Base-by-base conservation (phyloP, 1,140 invertebrate species). In the Coenobita brevimanus region DNA sequence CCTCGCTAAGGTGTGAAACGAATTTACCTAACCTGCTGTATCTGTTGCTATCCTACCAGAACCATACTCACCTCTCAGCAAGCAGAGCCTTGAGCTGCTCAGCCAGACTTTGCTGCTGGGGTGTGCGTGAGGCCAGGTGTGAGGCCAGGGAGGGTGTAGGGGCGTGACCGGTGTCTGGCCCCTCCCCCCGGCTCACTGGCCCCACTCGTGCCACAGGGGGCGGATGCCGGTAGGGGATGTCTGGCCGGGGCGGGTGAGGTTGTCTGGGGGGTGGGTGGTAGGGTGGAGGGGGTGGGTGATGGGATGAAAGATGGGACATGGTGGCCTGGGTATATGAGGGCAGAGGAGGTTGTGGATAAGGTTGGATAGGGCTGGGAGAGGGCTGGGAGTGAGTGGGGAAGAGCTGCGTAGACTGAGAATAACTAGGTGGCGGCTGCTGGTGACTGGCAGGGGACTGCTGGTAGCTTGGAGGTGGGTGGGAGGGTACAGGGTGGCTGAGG, bases 31-130 rank as follows among this genome's bases (percentile, higher is more conserved):
- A n/a, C n/a, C n/a, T n/a, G n/a, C n/a, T n/a, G n/a, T n/a, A n/a
- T n/a, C n/a, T n/a, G n/a, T n/a, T n/a, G n/a, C n/a, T n/a, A n/a
- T n/a, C 50, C 38, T 80, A 46, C 46, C 36, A 4, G 2, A 13
- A 21, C 27, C 17, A 33, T 75, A 41, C 85, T 87, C 85, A 89
- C 81, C 80, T 89, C 81, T 89, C 88, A 30, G 88, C 88, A 43
- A 89, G 78, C 73, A 89, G 67, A 79, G 88, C 88, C 81, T 89
- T 89, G 54, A 89, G 75, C 76, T 89, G 88, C 41, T 89, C 80
- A 33, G 89, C 83, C 33, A 89, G 73, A 73, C 78, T 89, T 69
- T 83, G 88, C 80, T 89, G 87, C 69, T 89, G 88, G 69, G 88
- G 75, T 41, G 88, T 84, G 67, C 88, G 82, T 62, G 57, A 64